Evolutionary conservation across 1,140 invertebrate species (phyloP), one percentile per base, ranked within the genome.

Genomic region (Lasioglossum albipes): DNA sequence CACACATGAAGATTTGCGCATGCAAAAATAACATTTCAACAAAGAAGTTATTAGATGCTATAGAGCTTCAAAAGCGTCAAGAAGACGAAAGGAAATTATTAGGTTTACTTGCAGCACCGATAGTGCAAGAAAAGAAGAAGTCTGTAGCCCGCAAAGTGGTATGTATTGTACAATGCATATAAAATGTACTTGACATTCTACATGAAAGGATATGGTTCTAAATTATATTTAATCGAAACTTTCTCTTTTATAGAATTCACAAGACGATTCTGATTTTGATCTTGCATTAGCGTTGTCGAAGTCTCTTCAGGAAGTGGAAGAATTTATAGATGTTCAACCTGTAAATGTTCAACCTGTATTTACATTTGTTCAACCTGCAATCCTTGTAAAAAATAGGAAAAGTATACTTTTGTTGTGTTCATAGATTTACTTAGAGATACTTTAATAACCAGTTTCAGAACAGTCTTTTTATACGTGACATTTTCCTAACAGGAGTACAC

Each of bases 1-100:
- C 87, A n/a, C 94, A 94, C 82, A 90, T 93, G 74, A 94, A 94
- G 86, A 89, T 80, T 64, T 94, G 94, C 88, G 94, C 93, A 7
- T 64, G 80, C 13, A 93, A 92, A 78, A 91, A 94, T 84, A 94
- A 93, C 59, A 73, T 94, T 16, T 89, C 94, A 0, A 92, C 91
- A 9, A 89, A 91, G 74, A 90, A 92, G 71, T 87, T 94, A 31
- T 87, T 94, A 42, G 89, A 91, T 84, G 94, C 93, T 18, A 84
- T 93, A 31, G 85, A 93, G 77, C 83, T 94, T 22, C 94, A 94
- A 83, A 89, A 94, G 75, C 91, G 91, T 36, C 94, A 94, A 83
- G 87, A 89, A 27, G 84, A 91, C 61, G 94, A 94, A 87, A 92
- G 94, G 85, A 87, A 87, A 64, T 91, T 91, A 7, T 86, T 94